Base-by-base conservation (phyloP, 2,113 vertebrate species). In the Siniperca chuatsi region DNA sequence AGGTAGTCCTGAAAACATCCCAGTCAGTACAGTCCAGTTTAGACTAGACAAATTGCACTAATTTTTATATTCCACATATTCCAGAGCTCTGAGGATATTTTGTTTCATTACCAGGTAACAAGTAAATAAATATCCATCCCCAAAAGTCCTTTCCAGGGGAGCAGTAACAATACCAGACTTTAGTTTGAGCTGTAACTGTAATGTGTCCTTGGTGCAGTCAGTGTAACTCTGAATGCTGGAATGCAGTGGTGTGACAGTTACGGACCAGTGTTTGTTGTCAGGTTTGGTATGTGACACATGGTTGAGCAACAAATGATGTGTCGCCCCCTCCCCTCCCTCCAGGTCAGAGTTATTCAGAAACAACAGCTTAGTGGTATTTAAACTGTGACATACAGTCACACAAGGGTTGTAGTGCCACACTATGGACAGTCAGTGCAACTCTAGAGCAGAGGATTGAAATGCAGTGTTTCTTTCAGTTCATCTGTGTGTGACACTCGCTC, bases 211-310 rank as follows among this genome's bases (percentile, higher is more conserved):
- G 21, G 64, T 54, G 4, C 65, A 52, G 54, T 58, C 25, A 50
- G 48, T 44, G 52, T 40, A 58, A 35, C 25, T 10, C 46, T 66
- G 44, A 33, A 15, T 23, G 35, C 46, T 23, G 81, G 78, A 68
- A 71, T 80, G 72, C 40, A 29, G 65, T 13, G 52, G 13, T 9
- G 50, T 77, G 10, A 84, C 67, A 84, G 40, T 79, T 67, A 55
- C 40, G 68, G 75, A 46, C 55, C 37, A 16, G 70, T 80, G 65
- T 80, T 82, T 82, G 83, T 87, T 79, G 78, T 83, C 75, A 54
- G 71, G 61, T 65, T 81, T 61, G 79, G 83, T 86, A 90, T 89
- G 83, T 85, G 80, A 78, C 89, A 90, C 87, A 85, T 75, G 89
- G 74, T 75, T 89, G 87, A 86, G 66, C 83, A 88, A 67, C 67